These are phyloP conservation scores for Carduelis carduelis DNA, from an alignment of 2,797 vertebrate species.

Conservation along the genomic window DNA sequence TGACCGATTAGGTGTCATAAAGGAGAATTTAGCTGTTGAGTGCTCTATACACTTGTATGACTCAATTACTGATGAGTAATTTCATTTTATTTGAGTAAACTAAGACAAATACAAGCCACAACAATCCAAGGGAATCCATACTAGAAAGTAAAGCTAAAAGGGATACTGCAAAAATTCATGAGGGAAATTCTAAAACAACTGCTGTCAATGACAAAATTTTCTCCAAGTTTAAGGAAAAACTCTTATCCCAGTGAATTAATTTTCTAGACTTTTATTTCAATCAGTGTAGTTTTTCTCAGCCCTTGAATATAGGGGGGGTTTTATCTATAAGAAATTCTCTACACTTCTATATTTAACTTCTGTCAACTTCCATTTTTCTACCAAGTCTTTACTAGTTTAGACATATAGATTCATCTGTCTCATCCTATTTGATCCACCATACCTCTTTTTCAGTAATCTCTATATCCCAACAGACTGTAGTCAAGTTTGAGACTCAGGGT, in stretches of 20 bases:
- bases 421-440: background rate
- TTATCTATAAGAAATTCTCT: background rate
- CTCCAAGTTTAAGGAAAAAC: background rate
- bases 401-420: background rate
- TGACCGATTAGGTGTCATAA: background rate
- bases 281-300: background rate
- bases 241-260: background rate
- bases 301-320: background rate
- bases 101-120: background rate
- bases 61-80: background rate
- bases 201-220: background rate
- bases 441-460: background rate
- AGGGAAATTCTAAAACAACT: background rate
- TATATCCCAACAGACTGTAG: background rate
- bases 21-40: background rate
- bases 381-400: background rate
- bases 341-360: background rate
- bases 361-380: background rate
- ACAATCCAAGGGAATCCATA: background rate
- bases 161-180: background rate
- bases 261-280: background rate
- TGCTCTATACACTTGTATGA: background rate
- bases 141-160: background rate
- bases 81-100: background rate
- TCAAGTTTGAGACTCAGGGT: background rate